These are phyloP conservation scores for Parazoanthus darwini DNA, from an alignment of 92 coral and sea anemone species.

Conservation along the genomic window DNA sequence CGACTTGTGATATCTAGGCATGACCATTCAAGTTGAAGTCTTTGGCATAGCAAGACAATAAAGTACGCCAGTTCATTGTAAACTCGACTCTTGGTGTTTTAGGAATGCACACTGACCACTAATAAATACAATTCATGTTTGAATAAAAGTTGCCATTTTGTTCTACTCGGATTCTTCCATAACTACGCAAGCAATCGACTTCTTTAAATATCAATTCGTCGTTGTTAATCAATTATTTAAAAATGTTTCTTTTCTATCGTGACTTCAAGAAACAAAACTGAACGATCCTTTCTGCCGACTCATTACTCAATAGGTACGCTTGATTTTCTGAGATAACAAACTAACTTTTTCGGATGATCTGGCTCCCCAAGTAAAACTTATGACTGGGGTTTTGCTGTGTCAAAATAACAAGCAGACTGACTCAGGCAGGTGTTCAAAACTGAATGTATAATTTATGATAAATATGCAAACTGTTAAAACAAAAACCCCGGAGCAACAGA, in stretches of 20 bases:
- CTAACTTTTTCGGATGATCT: neutral
- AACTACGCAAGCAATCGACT: constrained; percentile 13
- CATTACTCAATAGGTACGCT: neutral
- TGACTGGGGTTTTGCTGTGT: constrained; percentile 8
- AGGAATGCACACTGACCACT: neutral
- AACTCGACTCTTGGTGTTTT: constrained; percentile 13
- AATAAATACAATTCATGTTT: neutral
- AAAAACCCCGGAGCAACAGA: constrained; percentile 8
- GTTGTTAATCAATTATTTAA: constrained; percentile 37
- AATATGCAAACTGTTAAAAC: constrained; percentile 16
- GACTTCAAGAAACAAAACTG: neutral
- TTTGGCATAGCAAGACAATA: neutral
- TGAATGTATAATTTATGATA: constrained; percentile 12
- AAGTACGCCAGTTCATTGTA: constrained; percentile 3
- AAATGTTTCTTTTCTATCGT: constrained; percentile 4
- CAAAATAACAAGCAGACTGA: neutral
- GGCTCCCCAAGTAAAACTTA: neutral
- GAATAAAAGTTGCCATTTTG: constrained; percentile 7
- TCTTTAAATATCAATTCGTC: neutral
- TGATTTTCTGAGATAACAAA: neutral
- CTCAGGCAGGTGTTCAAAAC: constrained; percentile 22
- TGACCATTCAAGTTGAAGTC: neutral
- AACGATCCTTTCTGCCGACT: neutral
- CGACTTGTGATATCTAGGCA: neutral
- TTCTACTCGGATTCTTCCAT: neutral